Conservation (phyloP, 1,140 invertebrate genomes). For the Artemia franciscana region DNA sequence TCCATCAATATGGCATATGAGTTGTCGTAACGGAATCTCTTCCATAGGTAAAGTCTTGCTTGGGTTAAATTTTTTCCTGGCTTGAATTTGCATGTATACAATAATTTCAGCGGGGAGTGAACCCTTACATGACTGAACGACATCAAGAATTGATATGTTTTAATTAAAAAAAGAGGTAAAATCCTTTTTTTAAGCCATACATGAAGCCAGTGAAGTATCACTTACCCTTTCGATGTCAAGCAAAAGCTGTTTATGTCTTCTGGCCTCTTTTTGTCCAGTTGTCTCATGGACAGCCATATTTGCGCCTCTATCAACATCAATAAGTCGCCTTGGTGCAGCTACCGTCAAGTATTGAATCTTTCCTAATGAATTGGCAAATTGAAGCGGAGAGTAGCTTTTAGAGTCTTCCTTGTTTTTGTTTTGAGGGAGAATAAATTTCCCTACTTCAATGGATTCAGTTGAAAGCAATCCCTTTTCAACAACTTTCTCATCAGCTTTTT, state of each 20-base stretch:
- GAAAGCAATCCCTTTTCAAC: neutral
- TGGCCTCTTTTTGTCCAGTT: constrained; percentile 25
- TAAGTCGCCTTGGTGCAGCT: constrained; percentile 75
- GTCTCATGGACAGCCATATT: constrained; percentile 22
- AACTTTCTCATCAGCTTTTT: neutral
- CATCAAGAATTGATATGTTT: too few species aligned
- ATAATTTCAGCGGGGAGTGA: too few species aligned
- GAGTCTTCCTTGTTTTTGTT: constrained; percentile 20
- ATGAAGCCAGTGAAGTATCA: constrained; percentile 6
- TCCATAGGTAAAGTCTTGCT: too few species aligned
- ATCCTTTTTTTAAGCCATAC: too few species aligned
- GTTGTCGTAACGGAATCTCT: too few species aligned
- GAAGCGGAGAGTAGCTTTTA: constrained; percentile 41
- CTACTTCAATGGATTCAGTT: constrained; percentile 5
- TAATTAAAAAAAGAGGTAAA: too few species aligned
- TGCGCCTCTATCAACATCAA: constrained; percentile 51
- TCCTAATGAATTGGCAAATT: constrained; percentile 78
- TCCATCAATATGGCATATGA: too few species aligned
- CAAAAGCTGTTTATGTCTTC: constrained; percentile 46
- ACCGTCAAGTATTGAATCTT: constrained; percentile 56
- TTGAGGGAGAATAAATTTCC: constrained; percentile 17
- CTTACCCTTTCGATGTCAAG: constrained; percentile 50
- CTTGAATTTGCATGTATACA: too few species aligned
- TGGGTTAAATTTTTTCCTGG: too few species aligned
- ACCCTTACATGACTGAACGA: too few species aligned